Evolutionary conservation across 2,888 invertebrate species (phyloP).

Genomic region (Eubasilissa splendida): DNA sequence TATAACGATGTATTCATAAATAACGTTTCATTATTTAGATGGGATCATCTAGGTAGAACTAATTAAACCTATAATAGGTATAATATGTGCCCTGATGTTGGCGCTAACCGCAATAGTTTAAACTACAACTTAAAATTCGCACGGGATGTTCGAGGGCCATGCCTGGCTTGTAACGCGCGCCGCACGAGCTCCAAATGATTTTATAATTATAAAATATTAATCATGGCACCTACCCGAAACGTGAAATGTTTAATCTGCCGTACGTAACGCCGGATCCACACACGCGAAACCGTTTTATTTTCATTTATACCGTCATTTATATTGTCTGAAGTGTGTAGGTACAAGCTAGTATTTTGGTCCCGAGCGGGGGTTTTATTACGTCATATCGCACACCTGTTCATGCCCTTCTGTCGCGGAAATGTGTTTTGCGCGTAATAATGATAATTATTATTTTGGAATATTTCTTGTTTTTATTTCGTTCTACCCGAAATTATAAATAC

Average conservation of each 20-base stretch:
- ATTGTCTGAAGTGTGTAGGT: conserved; percentile 18
- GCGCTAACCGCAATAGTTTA: neutral
- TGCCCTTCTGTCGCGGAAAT: neutral
- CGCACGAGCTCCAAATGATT: conserved; percentile 20
- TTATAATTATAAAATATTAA: conserved; percentile 41
- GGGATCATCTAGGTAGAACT: too few relatives aligned
- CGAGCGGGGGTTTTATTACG: conserved; percentile 9
- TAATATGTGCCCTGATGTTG: neutral
- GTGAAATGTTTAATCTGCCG: conserved; percentile 25
- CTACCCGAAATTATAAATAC: too few relatives aligned
- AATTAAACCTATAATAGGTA: too few relatives aligned
- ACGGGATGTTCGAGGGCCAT: neutral
- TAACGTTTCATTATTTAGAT: too few relatives aligned
- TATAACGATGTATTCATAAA: too few relatives aligned
- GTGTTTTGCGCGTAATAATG: conserved; percentile 20
- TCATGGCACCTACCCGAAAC: conserved; percentile 13
- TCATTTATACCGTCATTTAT: conserved; percentile 25
- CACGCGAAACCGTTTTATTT: conserved; percentile 12
- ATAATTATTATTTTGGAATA: conserved; percentile 9
- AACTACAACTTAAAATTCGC: neutral
- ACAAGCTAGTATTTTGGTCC: neutral
- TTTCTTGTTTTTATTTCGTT: conserved; percentile 11
- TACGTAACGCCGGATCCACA: conserved; percentile 16
- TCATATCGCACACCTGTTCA: conserved; percentile 18
- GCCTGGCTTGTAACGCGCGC: conserved; percentile 12